Base-by-base conservation (phyloP, 2,888 invertebrate genomes). In the Apoderus coryli region DNA sequence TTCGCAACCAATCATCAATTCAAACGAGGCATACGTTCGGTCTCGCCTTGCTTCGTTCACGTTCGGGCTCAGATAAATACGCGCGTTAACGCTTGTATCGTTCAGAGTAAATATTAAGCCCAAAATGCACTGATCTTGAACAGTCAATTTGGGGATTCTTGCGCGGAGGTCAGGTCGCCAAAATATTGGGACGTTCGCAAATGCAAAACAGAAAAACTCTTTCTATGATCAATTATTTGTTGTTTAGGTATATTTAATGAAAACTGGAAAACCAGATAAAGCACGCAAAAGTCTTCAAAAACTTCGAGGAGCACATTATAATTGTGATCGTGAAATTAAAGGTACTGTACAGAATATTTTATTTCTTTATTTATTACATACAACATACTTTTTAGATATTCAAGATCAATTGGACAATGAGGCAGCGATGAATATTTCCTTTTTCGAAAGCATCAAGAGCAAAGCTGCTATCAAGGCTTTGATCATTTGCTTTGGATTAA, bases 231-330 rank as follows among this genome's bases (percentile, higher is more conserved):
- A 19, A 19, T 19, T 19, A 19, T 9, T n/a, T 25, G 6, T 26
- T 34, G n/a, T 39, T 25, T 10, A 39, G 39, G 12, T 72, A 14
- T 82, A 67, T 51, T 62, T 73, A 41, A 64, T 81, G 38, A 64
- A 66, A 26, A 76, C 73, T 48, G 69, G 69, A 4, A 64, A 66
- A 22, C 59, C 67, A 12, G 66, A 70, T 2, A 72, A 70, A 29
- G 89, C 89, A 0, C 60, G 68, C 4, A 61, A 69, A 25, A 69
- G 85, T 0, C 57, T 90, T 39, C 57, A 70, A 36, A 72, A 65
- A 58, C 61, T 92, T 11, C 69, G 90, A n/a, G 88, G 89, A 2
- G 50, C 59, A 1, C 59, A 67, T 7, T 80, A 80, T 45, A 71
- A 77, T 43, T 69, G 70, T 22, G 72, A 68, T 27, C 47, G 53